Base-by-base conservation (phyloP, 2,888 invertebrate species). In the Pseudanteris insignis region DNA sequence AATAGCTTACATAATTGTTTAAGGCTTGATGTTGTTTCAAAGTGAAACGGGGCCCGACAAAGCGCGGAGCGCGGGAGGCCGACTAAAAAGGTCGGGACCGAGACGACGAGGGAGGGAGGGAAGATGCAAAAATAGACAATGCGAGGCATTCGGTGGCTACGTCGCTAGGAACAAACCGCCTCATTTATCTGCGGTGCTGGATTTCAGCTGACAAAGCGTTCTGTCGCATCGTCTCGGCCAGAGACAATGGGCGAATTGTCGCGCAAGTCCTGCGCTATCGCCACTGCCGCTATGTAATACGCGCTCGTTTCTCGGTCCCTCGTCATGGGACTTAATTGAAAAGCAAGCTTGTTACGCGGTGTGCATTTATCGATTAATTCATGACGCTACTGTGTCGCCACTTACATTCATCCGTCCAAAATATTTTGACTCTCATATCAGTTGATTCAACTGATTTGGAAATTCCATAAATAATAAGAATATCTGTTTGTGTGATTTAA, bases 151-250 rank as follows among this genome's bases (percentile, higher is more conserved):
- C 46, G 43, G 47, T 54, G 38, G 34, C 4, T 18, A 63, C 53
- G 63, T 63, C 63, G 63, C 44, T 58, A 54, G 58, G 54, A 63
- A 63, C 63, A 63, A 58, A 58, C 63, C 58, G 33, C 54, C 63
- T 63, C 63, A 63, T 63, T 63, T 63, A 63, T 63, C 53, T 58
- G 58, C 58, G 57, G 51, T 54, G 48, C 40, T 63, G 63, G 63
- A 63, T 63, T 58, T 58, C 58, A 63, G 54, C 58, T 63, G 63
- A 63, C 63, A 63, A 63, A 63, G 57, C 57, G 55, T 57, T 62
- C 61, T 55, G 54, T 44, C 53, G 62, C 53, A 53, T 63, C 62
- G 62, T 58, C 57, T 58, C 47, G 53, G 53, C 51, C 57, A 53
- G 57, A 63, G 57, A 63, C 62, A 63, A 63, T 63, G 53, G 57